Conservation (phyloP, 1,140 invertebrate genomes). For the Eciton burchellii region DNA sequence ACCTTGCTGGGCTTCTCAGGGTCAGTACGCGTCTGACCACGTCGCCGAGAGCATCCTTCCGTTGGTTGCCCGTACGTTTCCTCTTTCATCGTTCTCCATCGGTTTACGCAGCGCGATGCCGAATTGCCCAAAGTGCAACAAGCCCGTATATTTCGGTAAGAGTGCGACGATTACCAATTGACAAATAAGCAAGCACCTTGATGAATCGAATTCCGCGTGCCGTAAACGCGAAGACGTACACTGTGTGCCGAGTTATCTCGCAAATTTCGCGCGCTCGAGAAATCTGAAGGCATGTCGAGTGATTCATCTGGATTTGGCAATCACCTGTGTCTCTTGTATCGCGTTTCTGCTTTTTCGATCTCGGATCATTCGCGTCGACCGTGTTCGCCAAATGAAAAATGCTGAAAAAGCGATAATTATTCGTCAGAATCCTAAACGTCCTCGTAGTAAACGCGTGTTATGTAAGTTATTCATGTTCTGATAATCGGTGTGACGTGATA, state of each 20-base stretch:
- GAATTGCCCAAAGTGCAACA: conserved; percentile 87
- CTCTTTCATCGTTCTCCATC: conserved; percentile 27
- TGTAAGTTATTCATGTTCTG: conserved; percentile 15
- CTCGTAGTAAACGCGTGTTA: conserved; percentile 1
- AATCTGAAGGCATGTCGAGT: no score
- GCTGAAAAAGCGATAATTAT: not conserved
- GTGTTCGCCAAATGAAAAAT: not conserved
- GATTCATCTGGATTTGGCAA: not conserved
- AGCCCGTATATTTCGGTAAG: conserved; percentile 88
- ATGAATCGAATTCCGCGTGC: not conserved
- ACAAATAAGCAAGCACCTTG: not conserved
- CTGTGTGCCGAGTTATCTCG: not conserved
- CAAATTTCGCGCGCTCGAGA: not conserved
- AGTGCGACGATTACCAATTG: conserved; percentile 11
- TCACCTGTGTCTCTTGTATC: no score
- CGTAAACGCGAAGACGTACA: not conserved
- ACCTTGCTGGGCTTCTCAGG: conserved; percentile 77
- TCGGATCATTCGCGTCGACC: not conserved
- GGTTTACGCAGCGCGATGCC: conserved; percentile 83
- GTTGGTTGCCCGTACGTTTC: conserved; percentile 14
- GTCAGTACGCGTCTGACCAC: conserved; percentile 82
- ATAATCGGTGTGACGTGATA: not conserved
- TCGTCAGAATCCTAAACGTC: not conserved
- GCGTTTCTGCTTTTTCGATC: not conserved
- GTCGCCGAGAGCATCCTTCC: conserved; percentile 75